Evolutionary conservation across 2,797 vertebrate species (phyloP).

Genomic region (Brachyrhaphis roseni): DNA sequence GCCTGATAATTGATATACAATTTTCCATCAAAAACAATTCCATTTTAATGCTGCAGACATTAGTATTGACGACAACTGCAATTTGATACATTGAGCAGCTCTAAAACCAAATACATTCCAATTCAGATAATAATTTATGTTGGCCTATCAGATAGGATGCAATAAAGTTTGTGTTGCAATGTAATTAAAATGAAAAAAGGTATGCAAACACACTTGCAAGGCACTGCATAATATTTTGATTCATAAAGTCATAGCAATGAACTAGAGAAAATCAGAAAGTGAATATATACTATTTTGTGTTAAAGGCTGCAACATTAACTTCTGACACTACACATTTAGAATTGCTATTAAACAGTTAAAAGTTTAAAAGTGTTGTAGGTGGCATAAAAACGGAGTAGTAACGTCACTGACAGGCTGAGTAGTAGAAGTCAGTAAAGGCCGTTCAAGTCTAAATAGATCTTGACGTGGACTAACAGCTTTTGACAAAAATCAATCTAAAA

Average conservation of each 20-base stretch:
- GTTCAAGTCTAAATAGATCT: background rate
- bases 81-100: background rate
- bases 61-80: background rate
- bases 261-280: background rate
- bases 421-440: background rate
- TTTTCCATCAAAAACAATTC: background rate
- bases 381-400: background rate
- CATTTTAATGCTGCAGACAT: background rate
- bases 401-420: background rate
- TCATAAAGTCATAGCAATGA: background rate
- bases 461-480: background rate
- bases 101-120: background rate
- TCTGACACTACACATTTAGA: background rate
- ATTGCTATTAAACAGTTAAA: background rate
- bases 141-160: background rate
- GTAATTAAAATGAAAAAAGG: background rate
- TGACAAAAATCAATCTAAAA: constrained; percentile 6
- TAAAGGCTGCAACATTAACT: background rate
- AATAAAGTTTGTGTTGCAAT: background rate
- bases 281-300: no score
- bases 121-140: background rate
- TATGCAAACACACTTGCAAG: background rate
- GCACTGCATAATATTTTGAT: background rate
- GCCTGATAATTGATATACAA: background rate
- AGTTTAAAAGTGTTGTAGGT: background rate